Evolutionary conservation across 2,888 invertebrate species (phyloP).

Genomic region (Petrolisthes cinctipes): DNA sequence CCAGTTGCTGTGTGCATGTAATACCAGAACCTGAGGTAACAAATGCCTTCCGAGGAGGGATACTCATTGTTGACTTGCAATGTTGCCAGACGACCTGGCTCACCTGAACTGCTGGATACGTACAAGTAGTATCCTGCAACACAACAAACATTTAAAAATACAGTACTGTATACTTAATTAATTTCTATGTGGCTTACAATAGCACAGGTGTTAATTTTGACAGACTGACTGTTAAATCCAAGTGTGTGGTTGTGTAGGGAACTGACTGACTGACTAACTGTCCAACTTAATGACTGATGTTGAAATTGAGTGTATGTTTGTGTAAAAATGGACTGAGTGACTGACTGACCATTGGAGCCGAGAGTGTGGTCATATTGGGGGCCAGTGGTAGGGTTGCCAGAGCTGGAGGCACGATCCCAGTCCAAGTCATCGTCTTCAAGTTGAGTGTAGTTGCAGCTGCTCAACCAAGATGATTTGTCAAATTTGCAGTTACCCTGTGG

Average conservation of each 20-base stretch:
- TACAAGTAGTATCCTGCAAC: conserved; percentile 40
- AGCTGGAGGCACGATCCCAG: conserved; percentile 32
- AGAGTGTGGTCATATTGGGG: conserved; percentile 51
- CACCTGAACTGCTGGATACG: conserved; percentile 16
- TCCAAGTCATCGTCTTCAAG: conserved; percentile 39
- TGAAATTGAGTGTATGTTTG: too few species aligned
- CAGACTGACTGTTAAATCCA: too few species aligned
- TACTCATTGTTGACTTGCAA: conserved; percentile 27
- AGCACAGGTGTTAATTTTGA: neutral
- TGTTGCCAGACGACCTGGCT: conserved; percentile 26
- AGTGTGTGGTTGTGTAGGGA: too few species aligned
- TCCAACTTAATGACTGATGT: too few species aligned
- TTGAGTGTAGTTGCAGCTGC: conserved; percentile 30
- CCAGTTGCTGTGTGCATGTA: conserved; percentile 40
- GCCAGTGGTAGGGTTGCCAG: conserved; percentile 17
- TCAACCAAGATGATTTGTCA: conserved; percentile 37
- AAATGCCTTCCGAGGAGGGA: conserved; percentile 42
- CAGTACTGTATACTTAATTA: neutral
- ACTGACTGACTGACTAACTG: too few species aligned
- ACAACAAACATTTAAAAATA: neutral
- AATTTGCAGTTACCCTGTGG: conserved; percentile 57
- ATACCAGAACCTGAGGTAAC: conserved; percentile 54
- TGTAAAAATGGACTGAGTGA: neutral
- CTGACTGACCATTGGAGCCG: conserved; percentile 24
- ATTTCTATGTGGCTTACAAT: neutral